Evolutionary conservation across 2,888 invertebrate genomes (phyloP).

Genomic region (Pandemis cinnamomeana): DNA sequence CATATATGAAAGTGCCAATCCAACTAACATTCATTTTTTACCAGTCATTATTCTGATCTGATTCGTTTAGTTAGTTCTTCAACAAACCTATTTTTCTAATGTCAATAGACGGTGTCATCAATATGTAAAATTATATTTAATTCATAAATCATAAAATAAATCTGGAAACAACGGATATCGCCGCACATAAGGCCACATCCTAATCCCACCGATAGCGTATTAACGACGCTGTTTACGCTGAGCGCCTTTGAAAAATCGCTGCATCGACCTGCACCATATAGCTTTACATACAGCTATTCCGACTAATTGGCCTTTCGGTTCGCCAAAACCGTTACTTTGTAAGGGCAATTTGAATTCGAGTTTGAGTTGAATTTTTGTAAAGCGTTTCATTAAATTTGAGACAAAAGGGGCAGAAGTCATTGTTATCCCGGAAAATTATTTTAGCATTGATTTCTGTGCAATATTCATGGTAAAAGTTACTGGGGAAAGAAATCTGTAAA

Average conservation of each 20-base stretch:
- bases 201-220: slow-evolving; percentile 37
- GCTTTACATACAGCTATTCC: background rate
- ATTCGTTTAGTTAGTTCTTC: too few relatives aligned
- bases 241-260: slow-evolving; percentile 37
- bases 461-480: background rate
- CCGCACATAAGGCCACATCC: slow-evolving; percentile 12
- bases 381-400: background rate
- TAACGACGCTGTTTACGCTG: slow-evolving; percentile 34
- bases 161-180: background rate
- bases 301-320: slow-evolving; percentile 30
- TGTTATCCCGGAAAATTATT: background rate
- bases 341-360: background rate
- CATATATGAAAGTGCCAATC: too few relatives aligned
- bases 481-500: background rate
- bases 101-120: too few relatives aligned
- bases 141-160: background rate
- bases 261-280: slow-evolving; percentile 13
- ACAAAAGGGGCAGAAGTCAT: background rate
- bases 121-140: too few relatives aligned
- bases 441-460: background rate
- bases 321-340: slow-evolving; percentile 4
- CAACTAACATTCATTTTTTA: too few relatives aligned
- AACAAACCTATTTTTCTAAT: too few relatives aligned
- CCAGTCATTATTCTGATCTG: too few relatives aligned
- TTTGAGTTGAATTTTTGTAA: background rate